Percentiles rank a stretch among this genome's conserved stretches.
These are phyloP conservation scores for Pantherophis guttatus DNA, from an alignment of 2,113 vertebrate species.

Conservation along the genomic window DNA sequence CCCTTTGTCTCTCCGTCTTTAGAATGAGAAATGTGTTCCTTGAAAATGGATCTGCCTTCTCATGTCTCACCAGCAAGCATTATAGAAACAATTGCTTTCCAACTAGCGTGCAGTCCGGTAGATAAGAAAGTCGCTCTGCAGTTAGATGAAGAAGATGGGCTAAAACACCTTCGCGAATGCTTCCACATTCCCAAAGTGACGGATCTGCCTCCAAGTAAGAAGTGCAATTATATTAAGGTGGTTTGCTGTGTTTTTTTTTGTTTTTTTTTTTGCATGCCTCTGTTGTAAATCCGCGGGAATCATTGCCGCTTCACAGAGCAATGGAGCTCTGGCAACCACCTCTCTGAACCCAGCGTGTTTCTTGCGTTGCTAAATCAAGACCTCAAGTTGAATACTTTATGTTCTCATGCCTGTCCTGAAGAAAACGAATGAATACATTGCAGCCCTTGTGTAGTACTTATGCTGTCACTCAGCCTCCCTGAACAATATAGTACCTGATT, in stretches of 20 bases:
- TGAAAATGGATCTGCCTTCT: slow-evolving; percentile 71
- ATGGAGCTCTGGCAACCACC: slow-evolving; percentile 44
- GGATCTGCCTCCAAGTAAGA: slow-evolving; percentile 85
- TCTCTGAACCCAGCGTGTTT: slow-evolving; percentile 51
- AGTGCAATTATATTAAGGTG: slow-evolving; percentile 25
- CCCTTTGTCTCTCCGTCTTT: neutral
- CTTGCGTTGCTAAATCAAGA: slow-evolving; percentile 58
- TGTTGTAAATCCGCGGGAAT: slow-evolving; percentile 52
- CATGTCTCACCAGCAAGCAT: slow-evolving; percentile 56
- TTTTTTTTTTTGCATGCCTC: slow-evolving; percentile 26
- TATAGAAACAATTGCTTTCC: slow-evolving; percentile 64
- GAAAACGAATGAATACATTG: slow-evolving; percentile 34
- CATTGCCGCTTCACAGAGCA: slow-evolving; percentile 45
- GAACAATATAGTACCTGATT: slow-evolving; percentile 69
- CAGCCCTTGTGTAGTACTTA: slow-evolving; percentile 52
- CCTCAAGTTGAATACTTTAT: slow-evolving; percentile 51
- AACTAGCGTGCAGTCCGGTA: slow-evolving; percentile 70
- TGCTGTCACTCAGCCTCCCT: slow-evolving; percentile 60
- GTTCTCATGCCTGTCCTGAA: slow-evolving; percentile 39
- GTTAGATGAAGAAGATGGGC: slow-evolving; percentile 80
- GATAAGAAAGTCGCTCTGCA: slow-evolving; percentile 74
- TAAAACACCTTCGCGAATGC: slow-evolving; percentile 73
- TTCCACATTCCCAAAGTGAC: slow-evolving; percentile 83
- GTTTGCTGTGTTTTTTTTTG: neutral
- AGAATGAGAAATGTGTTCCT: slow-evolving; percentile 47